phyloP scores from a whole-genome alignment of 37 sponge, comb jelly and placozoan genomes.

The Aphrocallistes beatrix region DNA sequence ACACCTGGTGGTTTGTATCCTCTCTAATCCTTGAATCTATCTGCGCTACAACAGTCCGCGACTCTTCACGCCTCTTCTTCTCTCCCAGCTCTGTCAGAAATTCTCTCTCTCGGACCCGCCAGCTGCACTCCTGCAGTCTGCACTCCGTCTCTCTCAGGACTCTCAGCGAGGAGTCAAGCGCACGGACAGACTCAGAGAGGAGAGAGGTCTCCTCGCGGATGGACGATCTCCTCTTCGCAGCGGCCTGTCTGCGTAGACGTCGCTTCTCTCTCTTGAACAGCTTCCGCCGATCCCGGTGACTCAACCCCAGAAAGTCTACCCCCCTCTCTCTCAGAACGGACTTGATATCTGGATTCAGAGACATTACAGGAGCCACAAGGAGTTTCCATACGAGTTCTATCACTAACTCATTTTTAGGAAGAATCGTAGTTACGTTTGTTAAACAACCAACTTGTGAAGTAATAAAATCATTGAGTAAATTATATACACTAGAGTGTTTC shows the following conservation, averaged over 20 bases:
- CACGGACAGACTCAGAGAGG: neutral
- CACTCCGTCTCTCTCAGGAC: neutral
- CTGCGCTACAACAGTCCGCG: neutral
- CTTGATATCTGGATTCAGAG: neutral
- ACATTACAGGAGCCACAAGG: no score
- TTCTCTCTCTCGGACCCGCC: neutral
- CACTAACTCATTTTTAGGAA: no score
- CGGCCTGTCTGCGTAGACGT: neutral
- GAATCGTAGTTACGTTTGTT: no score
- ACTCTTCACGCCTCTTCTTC: neutral
- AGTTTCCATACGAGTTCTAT: no score
- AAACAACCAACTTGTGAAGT: no score
- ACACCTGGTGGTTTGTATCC: neutral
- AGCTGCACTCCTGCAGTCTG: neutral
- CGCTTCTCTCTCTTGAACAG: constrained; percentile 11
- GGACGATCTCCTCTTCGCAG: neutral
- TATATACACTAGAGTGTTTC: no score
- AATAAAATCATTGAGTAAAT: no score
- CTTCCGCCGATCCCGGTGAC: neutral
- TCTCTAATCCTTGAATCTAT: neutral
- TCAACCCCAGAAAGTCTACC: neutral
- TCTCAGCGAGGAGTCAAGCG: neutral
- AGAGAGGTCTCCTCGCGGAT: neutral
- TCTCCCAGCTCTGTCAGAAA: neutral
- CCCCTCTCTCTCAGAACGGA: neutral